Evolutionary conservation across 1,140 invertebrate species (phyloP).

Genomic region (Drosophila quadrilineata): DNA sequence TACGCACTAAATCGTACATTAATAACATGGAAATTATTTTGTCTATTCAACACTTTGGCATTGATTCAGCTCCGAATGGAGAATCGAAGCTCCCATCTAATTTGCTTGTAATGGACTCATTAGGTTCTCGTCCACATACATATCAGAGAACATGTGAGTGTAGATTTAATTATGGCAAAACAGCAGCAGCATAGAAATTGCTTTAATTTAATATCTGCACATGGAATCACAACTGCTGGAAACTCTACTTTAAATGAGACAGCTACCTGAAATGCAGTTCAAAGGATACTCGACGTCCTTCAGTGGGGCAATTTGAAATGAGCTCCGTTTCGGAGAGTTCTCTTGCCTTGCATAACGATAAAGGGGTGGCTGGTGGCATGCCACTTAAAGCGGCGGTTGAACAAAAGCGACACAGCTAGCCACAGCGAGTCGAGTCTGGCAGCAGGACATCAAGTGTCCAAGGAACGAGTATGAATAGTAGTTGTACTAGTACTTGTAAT

Average conservation of each 20-base stretch:
- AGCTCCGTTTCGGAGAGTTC: not conserved
- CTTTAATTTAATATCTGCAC: slow-evolving; percentile 11
- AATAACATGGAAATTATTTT: slow-evolving; percentile 55
- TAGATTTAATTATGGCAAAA: slow-evolving; percentile 52
- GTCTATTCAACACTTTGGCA: slow-evolving; percentile 56
- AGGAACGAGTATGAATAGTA: slow-evolving; percentile 27
- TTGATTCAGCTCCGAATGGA: slow-evolving; percentile 24
- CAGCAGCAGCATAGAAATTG: not conserved
- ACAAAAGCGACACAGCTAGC: slow-evolving; percentile 44
- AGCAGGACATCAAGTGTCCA: slow-evolving; percentile 8
- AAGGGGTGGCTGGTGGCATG: slow-evolving; percentile 10
- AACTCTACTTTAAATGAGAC: slow-evolving; percentile 56
- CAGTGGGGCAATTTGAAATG: slow-evolving; percentile 57
- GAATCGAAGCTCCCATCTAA: slow-evolving; percentile 31
- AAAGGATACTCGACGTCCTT: slow-evolving; percentile 39
- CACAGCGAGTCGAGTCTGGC: slow-evolving; percentile 11
- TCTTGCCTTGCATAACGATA: not conserved
- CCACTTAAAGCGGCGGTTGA: slow-evolving; percentile 65
- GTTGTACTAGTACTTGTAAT: slow-evolving; percentile 60
- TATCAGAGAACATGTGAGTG: too few relatives aligned
- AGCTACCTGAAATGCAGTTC: slow-evolving; percentile 24
- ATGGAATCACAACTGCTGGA: slow-evolving; percentile 49
- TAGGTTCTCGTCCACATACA: slow-evolving; percentile 41
- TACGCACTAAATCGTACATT: not conserved
- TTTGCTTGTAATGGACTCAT: slow-evolving; percentile 57